Evolutionary conservation across 2,888 invertebrate species (phyloP), one percentile per base, ranked within the genome.

Genomic region (Tachystola acroxantha): DNA sequence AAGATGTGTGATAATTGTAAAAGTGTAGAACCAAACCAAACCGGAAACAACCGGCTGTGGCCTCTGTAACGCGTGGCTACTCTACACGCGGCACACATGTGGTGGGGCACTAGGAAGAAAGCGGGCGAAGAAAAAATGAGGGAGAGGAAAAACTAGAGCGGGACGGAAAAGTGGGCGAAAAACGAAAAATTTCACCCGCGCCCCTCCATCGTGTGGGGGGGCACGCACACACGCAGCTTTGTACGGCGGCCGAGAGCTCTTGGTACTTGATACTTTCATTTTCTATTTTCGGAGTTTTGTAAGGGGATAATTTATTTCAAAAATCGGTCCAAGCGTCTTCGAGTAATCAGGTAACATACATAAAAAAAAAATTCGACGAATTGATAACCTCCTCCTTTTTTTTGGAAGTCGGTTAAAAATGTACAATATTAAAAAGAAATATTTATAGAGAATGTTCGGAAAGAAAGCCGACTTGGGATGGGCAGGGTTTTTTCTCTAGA

Each of bases 121-220:
- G 74, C 79, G 75, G 78, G 80, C 75, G 77, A 85, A 84, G 82
- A 85, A 85, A 86, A 86, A 86, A 85, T 77, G 85, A 86, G 85
- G 82, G 85, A 85, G 85, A 81, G 68, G 82, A 84, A 86, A 85
- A 86, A 86, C 85, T 84, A 86, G 86, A 86, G 79, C 79, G 75
- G 82, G 86, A 86, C 81, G 80, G 84, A 82, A 84, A 85, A 84
- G 84, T 84, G 81, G 85, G 85, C 76, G 86, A 86, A 86, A 86
- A 85, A 85, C 85, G 85, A 86, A 86, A 86, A 86, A 84, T 86
- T 85, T 82, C 78, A 69, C 76, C 79, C 64, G 61, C 66, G 49
- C 50, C 61, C 65, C 48, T 44, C 39, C 56, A 57, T 67, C 67
- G 61, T 63, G 16, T 16, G 16, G 16, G 16, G 16, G 52, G 58